A percentile compares a stretch with the other conserved stretches of the same genome.
Conservation (phyloP, 2,888 invertebrate species). For the Deilephila porcellus region DNA sequence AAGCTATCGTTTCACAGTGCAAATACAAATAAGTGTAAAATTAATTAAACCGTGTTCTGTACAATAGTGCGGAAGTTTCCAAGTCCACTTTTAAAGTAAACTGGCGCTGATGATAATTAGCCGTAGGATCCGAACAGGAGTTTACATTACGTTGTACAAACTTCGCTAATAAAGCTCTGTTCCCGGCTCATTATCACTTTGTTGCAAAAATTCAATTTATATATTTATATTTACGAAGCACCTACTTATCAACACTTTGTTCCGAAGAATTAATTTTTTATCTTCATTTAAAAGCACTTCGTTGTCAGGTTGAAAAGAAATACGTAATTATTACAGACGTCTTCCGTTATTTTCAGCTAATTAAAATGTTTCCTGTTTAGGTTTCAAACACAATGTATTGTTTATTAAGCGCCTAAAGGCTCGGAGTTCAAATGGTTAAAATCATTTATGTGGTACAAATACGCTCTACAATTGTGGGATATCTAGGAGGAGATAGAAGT, state of each 20-base stretch:
- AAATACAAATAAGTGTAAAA: background rate
- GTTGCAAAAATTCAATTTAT: conserved; percentile 8
- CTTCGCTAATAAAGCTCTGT: conserved; percentile 27
- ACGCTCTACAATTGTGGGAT: no score
- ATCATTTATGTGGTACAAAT: no score
- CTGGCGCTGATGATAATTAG: conserved; percentile 26
- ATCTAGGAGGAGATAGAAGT: no score
- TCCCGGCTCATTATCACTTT: conserved; percentile 26
- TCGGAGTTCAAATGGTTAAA: no score
- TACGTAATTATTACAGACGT: no score
- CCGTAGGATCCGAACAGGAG: conserved; percentile 10
- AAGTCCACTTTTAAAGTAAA: conserved; percentile 26
- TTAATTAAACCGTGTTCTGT: conserved; percentile 9
- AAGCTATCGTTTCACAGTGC: background rate
- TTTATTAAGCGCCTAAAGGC: no score
- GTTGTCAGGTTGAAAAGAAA: no score
- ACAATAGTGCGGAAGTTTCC: conserved; percentile 22
- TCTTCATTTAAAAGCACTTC: no score
- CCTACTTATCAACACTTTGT: background rate
- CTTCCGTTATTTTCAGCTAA: no score
- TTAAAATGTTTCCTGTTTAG: no score
- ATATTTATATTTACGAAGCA: background rate
- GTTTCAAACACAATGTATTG: no score
- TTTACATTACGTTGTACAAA: conserved; percentile 28
- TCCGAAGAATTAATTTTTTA: no score